Percentiles rank a stretch among this genome's conserved stretches.
These are phyloP conservation scores for Holcopasites calliopsidis DNA, from an alignment of 1,140 invertebrate genomes.

Conservation along the genomic window DNA sequence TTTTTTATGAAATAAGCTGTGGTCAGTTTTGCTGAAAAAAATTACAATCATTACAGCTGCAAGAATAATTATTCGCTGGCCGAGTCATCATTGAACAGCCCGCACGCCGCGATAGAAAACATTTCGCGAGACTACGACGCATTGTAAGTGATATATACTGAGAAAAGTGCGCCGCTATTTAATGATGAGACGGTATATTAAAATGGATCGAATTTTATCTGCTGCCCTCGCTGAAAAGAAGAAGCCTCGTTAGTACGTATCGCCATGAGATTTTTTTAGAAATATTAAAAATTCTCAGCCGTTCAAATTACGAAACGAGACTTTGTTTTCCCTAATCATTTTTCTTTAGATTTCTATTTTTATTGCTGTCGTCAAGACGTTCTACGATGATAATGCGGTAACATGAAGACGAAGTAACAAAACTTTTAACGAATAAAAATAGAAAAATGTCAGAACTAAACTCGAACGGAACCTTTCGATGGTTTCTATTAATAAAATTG, in stretches of 20 bases:
- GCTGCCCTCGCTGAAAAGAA: constrained; percentile 73
- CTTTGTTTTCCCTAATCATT: constrained; percentile 14
- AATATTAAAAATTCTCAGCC: constrained; percentile 56
- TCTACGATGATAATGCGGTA: neutral
- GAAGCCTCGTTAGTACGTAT: constrained; percentile 66
- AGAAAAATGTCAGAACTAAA: constrained; percentile 5
- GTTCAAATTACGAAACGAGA: constrained; percentile 65
- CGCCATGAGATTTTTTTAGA: constrained; percentile 48
- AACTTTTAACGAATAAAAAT: constrained; percentile 2
- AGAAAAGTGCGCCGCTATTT: constrained; percentile 36
- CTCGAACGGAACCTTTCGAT: neutral
- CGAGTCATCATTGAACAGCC: constrained; percentile 63
- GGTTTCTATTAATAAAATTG: neutral
- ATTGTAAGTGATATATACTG: neutral
- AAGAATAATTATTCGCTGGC: constrained; percentile 65
- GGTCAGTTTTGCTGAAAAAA: constrained; percentile 69
- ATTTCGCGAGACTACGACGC: neutral
- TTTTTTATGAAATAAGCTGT: constrained; percentile 64
- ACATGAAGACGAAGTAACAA: neutral
- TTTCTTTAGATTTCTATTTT: constrained; percentile 3
- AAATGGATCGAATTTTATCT: constrained; percentile 63
- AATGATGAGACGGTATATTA: constrained; percentile 68
- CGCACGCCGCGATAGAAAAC: neutral
- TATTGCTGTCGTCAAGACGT: neutral
- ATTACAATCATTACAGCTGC: constrained; percentile 71